Evolutionary conservation across 2,888 invertebrate genomes (phyloP).

Genomic region (Slavum lentiscoides): DNA sequence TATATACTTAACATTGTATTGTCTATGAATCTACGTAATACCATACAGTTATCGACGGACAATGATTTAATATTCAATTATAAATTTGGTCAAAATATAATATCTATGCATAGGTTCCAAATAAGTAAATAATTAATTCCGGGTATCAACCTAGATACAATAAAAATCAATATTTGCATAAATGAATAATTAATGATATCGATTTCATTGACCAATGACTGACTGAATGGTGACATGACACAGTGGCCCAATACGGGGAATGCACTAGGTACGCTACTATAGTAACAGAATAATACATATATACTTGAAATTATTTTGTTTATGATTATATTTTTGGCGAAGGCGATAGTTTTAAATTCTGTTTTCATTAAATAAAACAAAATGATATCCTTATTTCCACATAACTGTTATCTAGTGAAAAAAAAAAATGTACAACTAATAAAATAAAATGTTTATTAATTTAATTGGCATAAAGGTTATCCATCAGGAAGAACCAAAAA

Average conservation of each 20-base stretch:
- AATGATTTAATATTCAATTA: neutral
- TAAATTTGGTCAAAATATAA: neutral
- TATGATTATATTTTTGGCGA: too few relatives aligned
- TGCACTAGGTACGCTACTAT: too few relatives aligned
- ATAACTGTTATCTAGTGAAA: neutral
- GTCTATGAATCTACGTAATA: too few relatives aligned
- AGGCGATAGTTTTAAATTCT: too few relatives aligned
- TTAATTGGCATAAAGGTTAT: neutral
- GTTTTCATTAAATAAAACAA: neutral
- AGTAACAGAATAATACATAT: too few relatives aligned
- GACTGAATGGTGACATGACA: neutral
- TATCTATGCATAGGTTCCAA: neutral
- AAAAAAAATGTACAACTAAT: neutral
- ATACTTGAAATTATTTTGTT: too few relatives aligned
- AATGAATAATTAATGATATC: neutral
- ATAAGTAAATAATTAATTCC: neutral
- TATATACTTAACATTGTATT: too few relatives aligned
- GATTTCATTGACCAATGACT: neutral
- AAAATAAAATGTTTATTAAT: neutral
- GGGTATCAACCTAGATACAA: neutral
- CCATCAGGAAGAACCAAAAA: neutral
- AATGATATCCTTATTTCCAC: neutral
- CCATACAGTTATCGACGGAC: too few relatives aligned
- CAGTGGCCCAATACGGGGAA: neutral
- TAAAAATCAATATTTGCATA: slow-evolving; percentile 1